phyloP scores from a whole-genome alignment of 2,888 invertebrate genomes.

The Macrosoma leucophasiata region DNA sequence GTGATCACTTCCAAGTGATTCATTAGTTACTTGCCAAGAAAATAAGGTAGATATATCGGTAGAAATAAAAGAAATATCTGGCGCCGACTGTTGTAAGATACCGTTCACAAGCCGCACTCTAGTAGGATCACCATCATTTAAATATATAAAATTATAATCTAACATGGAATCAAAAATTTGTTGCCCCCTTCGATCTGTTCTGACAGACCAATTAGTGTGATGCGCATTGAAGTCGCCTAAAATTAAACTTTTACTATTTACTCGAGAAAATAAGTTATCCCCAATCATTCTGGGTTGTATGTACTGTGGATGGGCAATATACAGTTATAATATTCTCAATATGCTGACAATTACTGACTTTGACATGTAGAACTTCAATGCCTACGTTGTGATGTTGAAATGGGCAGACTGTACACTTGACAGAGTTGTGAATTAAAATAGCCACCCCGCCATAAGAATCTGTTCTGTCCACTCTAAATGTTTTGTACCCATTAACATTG shows the following conservation, averaged over 20 bases:
- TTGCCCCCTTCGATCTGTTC: slow-evolving; percentile 23
- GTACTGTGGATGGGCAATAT: slow-evolving; percentile 23
- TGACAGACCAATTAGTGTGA: slow-evolving; percentile 29
- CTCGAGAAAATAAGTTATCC: slow-evolving; percentile 19
- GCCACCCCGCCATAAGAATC: slow-evolving; percentile 5
- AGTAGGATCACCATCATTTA: slow-evolving; percentile 23
- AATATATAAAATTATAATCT: slow-evolving; percentile 15
- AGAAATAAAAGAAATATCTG: slow-evolving; percentile 23
- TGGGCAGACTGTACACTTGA: slow-evolving; percentile 1
- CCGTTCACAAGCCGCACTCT: slow-evolving; percentile 20
- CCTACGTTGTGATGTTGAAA: not conserved
- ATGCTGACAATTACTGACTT: slow-evolving; percentile 22
- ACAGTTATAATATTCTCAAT: slow-evolving; percentile 23
- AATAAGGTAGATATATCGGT: slow-evolving; percentile 18
- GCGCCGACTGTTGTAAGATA: slow-evolving; percentile 21
- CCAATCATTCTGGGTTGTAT: slow-evolving; percentile 23
- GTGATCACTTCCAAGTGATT: slow-evolving; percentile 25
- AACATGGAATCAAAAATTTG: slow-evolving; percentile 22
- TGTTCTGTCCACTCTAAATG: not conserved
- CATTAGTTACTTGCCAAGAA: slow-evolving; percentile 19
- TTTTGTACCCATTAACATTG: not conserved
- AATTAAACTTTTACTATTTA: slow-evolving; percentile 17
- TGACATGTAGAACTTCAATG: slow-evolving; percentile 23
- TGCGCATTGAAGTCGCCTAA: slow-evolving; percentile 30
- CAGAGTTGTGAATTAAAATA: slow-evolving; percentile 1